Conservation (phyloP, 2,113 vertebrate species). For the Mus spicilegus region DNA sequence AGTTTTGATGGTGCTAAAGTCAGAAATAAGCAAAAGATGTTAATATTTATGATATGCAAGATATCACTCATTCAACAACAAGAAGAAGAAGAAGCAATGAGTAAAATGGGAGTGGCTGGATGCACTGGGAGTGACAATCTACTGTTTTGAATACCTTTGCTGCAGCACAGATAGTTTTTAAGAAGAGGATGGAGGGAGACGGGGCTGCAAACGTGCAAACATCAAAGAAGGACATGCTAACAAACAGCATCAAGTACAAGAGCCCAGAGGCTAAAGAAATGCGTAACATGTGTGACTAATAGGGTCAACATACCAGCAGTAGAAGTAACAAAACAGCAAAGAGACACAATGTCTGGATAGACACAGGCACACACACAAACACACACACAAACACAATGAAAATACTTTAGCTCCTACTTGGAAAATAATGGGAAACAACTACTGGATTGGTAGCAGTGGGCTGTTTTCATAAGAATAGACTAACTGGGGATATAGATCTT, state of each 20-base stretch:
- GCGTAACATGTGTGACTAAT: not conserved
- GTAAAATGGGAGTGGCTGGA: not conserved
- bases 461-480: constrained; percentile 2
- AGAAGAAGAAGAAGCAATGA: constrained; percentile 11
- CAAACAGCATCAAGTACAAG: not conserved
- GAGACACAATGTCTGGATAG: not conserved
- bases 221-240: not conserved
- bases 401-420: not conserved
- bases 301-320: not conserved
- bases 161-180: not conserved
- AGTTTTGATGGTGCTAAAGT: not conserved
- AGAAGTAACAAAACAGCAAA: not conserved
- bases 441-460: not conserved
- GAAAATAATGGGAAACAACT: not conserved
- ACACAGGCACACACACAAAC: not conserved
- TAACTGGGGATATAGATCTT: not conserved
- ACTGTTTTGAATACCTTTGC: not conserved
- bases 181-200: not conserved
- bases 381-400: not conserved
- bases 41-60: not conserved
- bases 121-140: not conserved
- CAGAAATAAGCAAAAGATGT: not conserved
- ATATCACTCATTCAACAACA: not conserved
- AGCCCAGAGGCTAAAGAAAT: not conserved
- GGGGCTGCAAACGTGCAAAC: not conserved